A percentile compares a stretch with the other conserved stretches of the same genome.
Conservation (phyloP, 2,888 invertebrate genomes). For the Strigamia maritima region DNA sequence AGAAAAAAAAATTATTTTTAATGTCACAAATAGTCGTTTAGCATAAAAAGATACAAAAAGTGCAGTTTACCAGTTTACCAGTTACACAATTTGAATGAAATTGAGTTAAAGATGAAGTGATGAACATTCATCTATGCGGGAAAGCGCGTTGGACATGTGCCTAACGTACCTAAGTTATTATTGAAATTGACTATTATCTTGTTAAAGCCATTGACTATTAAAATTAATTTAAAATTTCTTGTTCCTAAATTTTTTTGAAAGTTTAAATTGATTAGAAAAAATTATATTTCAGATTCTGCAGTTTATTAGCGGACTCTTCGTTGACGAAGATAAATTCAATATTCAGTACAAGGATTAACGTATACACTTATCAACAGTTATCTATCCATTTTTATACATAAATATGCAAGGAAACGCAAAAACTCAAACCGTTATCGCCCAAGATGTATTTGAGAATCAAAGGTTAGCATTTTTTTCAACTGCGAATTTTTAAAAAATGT, state of each 20-base stretch:
- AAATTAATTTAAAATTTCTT: too few relatives aligned
- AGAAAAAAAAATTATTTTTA: background rate
- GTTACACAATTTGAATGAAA: too few relatives aligned
- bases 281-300: background rate
- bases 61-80: too few relatives aligned
- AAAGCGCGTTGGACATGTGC: too few relatives aligned
- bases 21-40: too few relatives aligned
- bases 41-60: too few relatives aligned
- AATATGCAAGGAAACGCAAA: slow-evolving; percentile 26
- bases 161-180: too few relatives aligned
- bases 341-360: slow-evolving; percentile 1
- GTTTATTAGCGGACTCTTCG: background rate
- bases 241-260: background rate
- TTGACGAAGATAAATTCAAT: background rate
- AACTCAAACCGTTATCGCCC: background rate
- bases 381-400: background rate
- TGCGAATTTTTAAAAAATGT: background rate
- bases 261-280: background rate
- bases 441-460: slow-evolving; percentile 2
- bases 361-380: background rate
- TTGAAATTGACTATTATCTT: too few relatives aligned
- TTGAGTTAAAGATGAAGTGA: too few relatives aligned
- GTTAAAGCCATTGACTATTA: too few relatives aligned
- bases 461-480: background rate
- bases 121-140: too few relatives aligned